A percentile compares a stretch with the other conserved stretches of the same genome.
phyloP scores from a whole-genome alignment of 1,140 invertebrate species.

The Aporrectodea caliginosa region DNA sequence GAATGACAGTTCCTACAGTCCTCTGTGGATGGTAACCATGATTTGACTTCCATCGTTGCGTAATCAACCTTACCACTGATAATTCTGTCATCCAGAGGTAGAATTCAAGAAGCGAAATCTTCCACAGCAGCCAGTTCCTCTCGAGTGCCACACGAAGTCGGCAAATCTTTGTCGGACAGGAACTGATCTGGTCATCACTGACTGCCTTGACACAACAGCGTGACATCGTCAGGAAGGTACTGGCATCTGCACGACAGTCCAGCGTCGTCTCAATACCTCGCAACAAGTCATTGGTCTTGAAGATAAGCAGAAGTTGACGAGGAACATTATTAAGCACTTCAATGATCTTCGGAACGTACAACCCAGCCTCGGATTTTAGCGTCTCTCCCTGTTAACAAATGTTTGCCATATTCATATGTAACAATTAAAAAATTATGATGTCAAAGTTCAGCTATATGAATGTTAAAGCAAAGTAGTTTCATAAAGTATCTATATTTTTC shows the following conservation, averaged over 20 bases:
- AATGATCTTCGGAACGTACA: conserved; percentile 54
- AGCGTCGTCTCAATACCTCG: conserved; percentile 77
- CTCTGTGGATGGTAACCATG: background rate
- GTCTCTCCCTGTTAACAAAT: conserved; percentile 1
- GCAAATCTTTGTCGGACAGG: background rate
- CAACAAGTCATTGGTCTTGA: conserved; percentile 97
- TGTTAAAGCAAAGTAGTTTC: no score
- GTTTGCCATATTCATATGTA: no score
- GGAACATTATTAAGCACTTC: conserved; percentile 71
- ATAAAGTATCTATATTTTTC: no score
- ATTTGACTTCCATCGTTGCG: background rate
- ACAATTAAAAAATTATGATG: no score
- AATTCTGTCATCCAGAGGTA: background rate
- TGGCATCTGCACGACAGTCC: conserved; percentile 50
- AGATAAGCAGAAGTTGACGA: conserved; percentile 81
- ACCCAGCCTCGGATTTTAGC: conserved; percentile 24
- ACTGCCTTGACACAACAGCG: conserved; percentile 75
- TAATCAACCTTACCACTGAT: background rate
- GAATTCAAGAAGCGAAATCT: background rate
- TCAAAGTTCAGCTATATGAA: no score
- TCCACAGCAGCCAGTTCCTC: background rate
- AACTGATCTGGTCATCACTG: conserved; percentile 60
- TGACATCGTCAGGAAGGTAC: conserved; percentile 84
- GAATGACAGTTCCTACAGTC: background rate
- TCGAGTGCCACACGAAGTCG: background rate